phyloP scores from a whole-genome alignment of 2,797 vertebrate genomes.

The Aulostomus chinensis region DNA sequence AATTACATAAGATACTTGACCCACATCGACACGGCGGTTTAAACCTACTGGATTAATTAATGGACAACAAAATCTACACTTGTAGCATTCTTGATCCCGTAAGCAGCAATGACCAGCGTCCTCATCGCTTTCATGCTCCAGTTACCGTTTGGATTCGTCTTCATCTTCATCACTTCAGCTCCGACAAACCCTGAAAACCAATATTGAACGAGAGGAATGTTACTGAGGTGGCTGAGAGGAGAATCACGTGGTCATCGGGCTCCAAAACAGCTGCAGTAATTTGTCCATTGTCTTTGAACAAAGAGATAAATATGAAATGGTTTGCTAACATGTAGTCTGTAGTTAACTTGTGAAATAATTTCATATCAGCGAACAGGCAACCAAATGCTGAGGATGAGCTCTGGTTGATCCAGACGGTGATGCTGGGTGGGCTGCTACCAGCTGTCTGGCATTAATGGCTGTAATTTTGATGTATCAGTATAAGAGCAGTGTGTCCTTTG shows the following conservation, averaged over 20 bases:
- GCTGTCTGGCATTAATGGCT: slow-evolving; percentile 55
- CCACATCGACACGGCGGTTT: slow-evolving; percentile 34
- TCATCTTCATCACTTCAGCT: slow-evolving; percentile 6
- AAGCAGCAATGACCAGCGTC: slow-evolving; percentile 10
- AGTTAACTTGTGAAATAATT: no score
- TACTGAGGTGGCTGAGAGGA: no score
- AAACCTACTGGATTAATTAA: slow-evolving; percentile 50
- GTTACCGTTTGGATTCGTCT: slow-evolving; percentile 35
- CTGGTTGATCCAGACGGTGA: slow-evolving; percentile 1
- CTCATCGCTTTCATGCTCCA: slow-evolving; percentile 31
- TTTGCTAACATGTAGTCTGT: no score
- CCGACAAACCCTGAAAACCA: slow-evolving; percentile 19
- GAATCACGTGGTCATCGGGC: no score
- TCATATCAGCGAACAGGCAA: no score
- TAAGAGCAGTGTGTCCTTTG: slow-evolving; percentile 55
- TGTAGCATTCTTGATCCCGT: slow-evolving; percentile 25
- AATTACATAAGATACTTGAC: slow-evolving; percentile 54
- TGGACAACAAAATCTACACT: slow-evolving; percentile 30
- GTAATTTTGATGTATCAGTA: slow-evolving; percentile 51
- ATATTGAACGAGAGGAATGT: slow-evolving; percentile 13
- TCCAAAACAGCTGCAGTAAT: no score
- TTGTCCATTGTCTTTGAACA: no score
- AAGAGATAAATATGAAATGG: no score
- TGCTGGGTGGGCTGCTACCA: slow-evolving; percentile 23
- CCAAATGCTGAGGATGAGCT: no score